Conservation (phyloP, 2,113 vertebrate genomes). For the Tiliqua scincoides region DNA sequence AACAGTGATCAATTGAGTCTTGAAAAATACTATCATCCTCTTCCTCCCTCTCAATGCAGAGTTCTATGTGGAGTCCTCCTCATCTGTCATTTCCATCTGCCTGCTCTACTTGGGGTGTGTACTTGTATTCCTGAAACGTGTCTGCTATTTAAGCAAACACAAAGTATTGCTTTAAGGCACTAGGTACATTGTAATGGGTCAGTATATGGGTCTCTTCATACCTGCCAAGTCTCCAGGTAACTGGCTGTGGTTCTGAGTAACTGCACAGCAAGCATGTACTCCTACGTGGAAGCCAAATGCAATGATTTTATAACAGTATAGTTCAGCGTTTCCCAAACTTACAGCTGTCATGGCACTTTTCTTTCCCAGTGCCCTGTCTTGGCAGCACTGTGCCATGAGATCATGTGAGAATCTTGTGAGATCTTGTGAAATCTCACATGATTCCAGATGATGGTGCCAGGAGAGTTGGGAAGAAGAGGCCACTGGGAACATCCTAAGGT, state of each 20-base stretch:
- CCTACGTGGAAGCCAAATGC: not conserved
- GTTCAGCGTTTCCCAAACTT: too few species aligned
- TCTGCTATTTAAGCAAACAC: conserved; percentile 29
- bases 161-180: not conserved
- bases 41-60: not conserved
- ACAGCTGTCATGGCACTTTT: too few species aligned
- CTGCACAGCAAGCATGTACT: not conserved
- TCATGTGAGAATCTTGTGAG: too few species aligned
- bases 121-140: conserved; percentile 28
- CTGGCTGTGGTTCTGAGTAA: not conserved
- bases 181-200: not conserved
- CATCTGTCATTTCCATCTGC: conserved; percentile 63
- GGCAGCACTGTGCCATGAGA: too few species aligned
- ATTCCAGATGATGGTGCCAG: too few species aligned
- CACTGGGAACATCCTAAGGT: too few species aligned
- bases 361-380: too few species aligned
- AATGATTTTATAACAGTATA: too few species aligned
- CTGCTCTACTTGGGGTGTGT: conserved; percentile 9
- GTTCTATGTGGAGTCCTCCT: conserved; percentile 4
- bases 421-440: too few species aligned
- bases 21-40: not conserved
- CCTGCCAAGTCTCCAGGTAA: not conserved
- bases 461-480: too few species aligned
- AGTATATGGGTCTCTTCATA: conserved; percentile 7
- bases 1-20: not conserved